phyloP scores from a whole-genome alignment of 2,797 vertebrate species.

The Miichthys miiuy region DNA sequence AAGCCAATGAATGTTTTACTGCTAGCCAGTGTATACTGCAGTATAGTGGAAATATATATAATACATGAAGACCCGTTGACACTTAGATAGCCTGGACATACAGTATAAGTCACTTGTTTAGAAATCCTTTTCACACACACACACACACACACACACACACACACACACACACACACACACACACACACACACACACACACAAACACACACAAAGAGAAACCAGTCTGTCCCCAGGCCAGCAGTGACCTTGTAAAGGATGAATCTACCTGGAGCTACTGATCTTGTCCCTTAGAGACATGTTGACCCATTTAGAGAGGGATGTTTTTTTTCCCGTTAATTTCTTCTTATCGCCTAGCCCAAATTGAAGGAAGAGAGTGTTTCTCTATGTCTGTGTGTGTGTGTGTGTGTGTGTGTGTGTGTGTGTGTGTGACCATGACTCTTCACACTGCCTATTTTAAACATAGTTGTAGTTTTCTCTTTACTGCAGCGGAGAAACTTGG shows the following conservation, averaged over 20 bases:
- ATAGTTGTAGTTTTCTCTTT: conserved; percentile 47
- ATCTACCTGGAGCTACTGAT: conserved; percentile 44
- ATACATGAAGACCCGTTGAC: background rate
- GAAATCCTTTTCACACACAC: background rate
- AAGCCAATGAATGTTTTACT: conserved; percentile 2
- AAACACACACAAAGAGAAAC: conserved; percentile 17
- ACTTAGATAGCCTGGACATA: conserved; percentile 6
- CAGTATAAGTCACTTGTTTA: conserved; percentile 12
- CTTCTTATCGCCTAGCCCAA: conserved; percentile 19
- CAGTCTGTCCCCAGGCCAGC: conserved; percentile 38
- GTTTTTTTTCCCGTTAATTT: conserved; percentile 15
- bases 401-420: background rate
- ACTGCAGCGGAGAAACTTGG: conserved; percentile 76
- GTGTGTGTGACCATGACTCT: conserved; percentile 5
- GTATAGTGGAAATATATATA: conserved; percentile 16
- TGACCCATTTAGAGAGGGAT: conserved; percentile 60
- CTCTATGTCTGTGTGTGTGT: background rate
- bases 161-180: conserved; percentile 8
- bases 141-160: conserved; percentile 17
- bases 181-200: conserved; percentile 18
- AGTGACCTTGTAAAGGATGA: conserved; percentile 64
- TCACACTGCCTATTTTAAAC: conserved; percentile 52
- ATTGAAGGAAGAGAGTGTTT: conserved; percentile 17
- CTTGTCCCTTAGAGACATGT: conserved; percentile 37
- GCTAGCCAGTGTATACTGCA: conserved; percentile 1